Evolutionary conservation across 2,797 vertebrate genomes (phyloP), one percentile per base, ranked within the genome.

Genomic region (Xyrichtys novacula): DNA sequence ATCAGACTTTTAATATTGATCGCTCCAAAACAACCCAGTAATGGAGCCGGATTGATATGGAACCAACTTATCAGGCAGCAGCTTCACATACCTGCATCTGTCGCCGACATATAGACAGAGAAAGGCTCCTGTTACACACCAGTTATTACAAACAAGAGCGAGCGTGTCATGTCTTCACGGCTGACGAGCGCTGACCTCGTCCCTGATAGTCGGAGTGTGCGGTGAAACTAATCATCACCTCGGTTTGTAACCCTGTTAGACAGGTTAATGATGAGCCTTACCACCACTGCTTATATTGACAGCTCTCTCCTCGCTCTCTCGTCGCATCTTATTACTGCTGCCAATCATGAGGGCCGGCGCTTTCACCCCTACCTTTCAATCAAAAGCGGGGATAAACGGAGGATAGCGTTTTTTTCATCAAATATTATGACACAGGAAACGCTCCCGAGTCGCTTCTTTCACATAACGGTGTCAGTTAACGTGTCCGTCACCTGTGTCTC

Each of bases 191-290:
- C 28, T 19, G 38, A 54, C 58, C 70, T 31, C 5, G 64, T 29
- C 25, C 7, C 47, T 49, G 16, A 28, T n/a, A 7, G 28, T 48
- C 20, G 23, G 60, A 53, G 53, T 34, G 26, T 55, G 46, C 1
- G 34, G 46, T 38, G 47, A 79, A n/a, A 58, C 65, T 61, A 55
- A 85, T 56, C 57, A 76, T 79, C 67, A 31, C 48, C 58, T 57
- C 39, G 14, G 43, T n/a, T 19, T 12, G 6, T 19, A 59, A 72
- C 61, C 12, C 26, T 29, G 53, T 44, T 31, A 38, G 66, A 86
- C 74, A 74, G 76, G 76, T 80, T 85, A 84, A 85, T 73, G 67
- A 84, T 78, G 46, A 42, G 76, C 6, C 49, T 28, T 46, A 15
- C 59, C 26, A 43, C 74, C 56, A 31, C 40, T 14, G 68, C 55